Evolutionary conservation across 23 tunicate species (phyloP).

Genomic region (Phallusia fumigata): DNA sequence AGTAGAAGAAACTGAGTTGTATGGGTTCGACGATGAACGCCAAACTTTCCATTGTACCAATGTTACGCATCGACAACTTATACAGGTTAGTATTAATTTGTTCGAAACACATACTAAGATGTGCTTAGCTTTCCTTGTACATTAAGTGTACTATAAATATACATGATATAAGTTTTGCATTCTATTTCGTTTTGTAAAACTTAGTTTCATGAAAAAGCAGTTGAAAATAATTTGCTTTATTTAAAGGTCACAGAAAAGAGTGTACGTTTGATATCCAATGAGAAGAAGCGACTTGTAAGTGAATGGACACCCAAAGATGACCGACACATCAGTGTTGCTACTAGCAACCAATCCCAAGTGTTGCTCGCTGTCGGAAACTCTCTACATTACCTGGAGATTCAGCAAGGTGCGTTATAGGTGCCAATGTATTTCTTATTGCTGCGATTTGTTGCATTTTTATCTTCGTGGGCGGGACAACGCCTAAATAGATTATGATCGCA

Average conservation of each 20-base stretch:
- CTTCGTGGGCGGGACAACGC: too few relatives aligned
- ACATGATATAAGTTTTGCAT: background rate
- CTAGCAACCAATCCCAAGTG: conserved; percentile 77
- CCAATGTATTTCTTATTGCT: too few relatives aligned
- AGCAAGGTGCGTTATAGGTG: conserved; percentile 39
- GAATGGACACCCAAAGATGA: conserved; percentile 78
- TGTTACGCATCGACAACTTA: conserved; percentile 66
- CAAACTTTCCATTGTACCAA: conserved; percentile 75
- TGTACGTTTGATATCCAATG: conserved; percentile 58
- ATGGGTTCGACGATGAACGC: conserved; percentile 78
- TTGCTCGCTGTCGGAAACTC: conserved; percentile 71
- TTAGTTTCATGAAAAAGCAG: background rate
- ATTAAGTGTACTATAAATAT: background rate
- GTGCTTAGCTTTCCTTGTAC: background rate
- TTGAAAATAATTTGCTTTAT: background rate
- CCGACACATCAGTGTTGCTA: conserved; percentile 73
- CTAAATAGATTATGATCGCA: too few relatives aligned
- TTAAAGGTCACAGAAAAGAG: conserved; percentile 72
- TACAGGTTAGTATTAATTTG: conserved; percentile 47
- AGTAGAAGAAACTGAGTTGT: conserved; percentile 80
- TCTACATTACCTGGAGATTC: conserved; percentile 72
- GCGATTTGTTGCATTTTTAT: too few relatives aligned
- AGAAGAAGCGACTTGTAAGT: conserved; percentile 22
- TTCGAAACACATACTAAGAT: background rate
- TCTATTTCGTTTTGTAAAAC: background rate